Evolutionary conservation across 2,797 vertebrate genomes (phyloP), one percentile per base, ranked within the genome.

Genomic region (Orientallactaga sibirica): DNA sequence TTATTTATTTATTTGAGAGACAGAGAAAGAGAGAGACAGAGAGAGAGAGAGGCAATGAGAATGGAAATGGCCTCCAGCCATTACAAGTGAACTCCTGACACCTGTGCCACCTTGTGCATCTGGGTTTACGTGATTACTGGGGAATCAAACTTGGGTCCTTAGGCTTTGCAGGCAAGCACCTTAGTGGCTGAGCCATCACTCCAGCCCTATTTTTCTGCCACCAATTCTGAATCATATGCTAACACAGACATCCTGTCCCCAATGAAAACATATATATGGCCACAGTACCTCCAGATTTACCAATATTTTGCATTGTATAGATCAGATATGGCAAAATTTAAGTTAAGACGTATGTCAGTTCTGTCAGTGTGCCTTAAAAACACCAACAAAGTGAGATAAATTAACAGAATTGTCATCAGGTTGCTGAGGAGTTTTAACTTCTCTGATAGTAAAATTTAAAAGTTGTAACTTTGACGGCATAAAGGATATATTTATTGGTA

Each of bases 291-390:
- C n/a, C 8, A 70, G 52, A 67, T 88, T 94, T 37, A 90, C 55
- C 16, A 52, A 29, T 58, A 75, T 29, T 73, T 19, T 77, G 52
- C 41, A 94, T 77, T 78, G 78, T 66, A n/a, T 0, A 41, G 7
- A 87, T 74, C 41, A 79, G 29, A 61, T 71, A 71, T 29, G 15
- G 9, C 68, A 88, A 92, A 29, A 33, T 85, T 88, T 88, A 94
- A 90, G 18, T 78, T 71, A 89, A 77, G 82, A 7, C 61, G 12
- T n/a, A 33, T 70, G 20, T 90, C 67, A 83, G 0, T 90, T 79
- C 91, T 94, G 73, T 6, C 82, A 37, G 15, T 82, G 12, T 86
- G 58, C 0, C 76, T 94, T 76, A 76, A 92, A 91, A 83, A 66
- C 1, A 86, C 24, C 91, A 76, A 78, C 4, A 84, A 66, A 29